These are phyloP conservation scores for Pomacea canaliculata DNA, from an alignment of 2,888 invertebrate genomes.

Conservation along the genomic window DNA sequence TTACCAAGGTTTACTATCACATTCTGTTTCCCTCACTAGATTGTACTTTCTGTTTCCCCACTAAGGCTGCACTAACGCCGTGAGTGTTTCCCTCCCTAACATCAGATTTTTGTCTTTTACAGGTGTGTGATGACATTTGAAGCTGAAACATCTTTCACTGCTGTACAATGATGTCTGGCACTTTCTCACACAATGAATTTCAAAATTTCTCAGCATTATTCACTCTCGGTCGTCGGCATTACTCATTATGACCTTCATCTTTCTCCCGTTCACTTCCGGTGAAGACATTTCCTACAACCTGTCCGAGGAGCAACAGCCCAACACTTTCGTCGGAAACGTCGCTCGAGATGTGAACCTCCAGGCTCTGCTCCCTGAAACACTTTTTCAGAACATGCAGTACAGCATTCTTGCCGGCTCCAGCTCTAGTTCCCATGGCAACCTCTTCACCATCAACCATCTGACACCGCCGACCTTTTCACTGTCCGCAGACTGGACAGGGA, in stretches of 20 bases:
- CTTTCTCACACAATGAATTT: too few species aligned
- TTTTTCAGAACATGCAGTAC: slow-evolving; percentile 44
- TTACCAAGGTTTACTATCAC: too few species aligned
- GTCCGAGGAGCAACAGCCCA: slow-evolving; percentile 24
- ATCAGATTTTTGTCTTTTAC: too few species aligned
- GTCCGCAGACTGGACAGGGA: slow-evolving; percentile 46
- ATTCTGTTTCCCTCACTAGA: too few species aligned
- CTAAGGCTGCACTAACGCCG: too few species aligned
- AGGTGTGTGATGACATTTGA: too few species aligned
- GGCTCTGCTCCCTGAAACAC: slow-evolving; percentile 35
- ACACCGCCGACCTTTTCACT: slow-evolving; percentile 44
- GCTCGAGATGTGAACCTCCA: slow-evolving; percentile 48
- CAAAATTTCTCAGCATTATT: too few species aligned
- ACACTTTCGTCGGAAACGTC: slow-evolving; percentile 49
- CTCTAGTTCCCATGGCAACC: slow-evolving; percentile 33
- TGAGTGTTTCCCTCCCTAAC: too few species aligned
- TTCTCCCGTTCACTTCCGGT: neutral
- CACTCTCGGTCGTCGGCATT: too few species aligned
- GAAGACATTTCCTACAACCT: slow-evolving; percentile 29
- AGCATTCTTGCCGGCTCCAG: slow-evolving; percentile 43
- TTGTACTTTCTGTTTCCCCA: too few species aligned
- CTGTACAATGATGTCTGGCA: too few species aligned
- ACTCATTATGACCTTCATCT: neutral
- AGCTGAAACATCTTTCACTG: too few species aligned
- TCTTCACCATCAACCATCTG: slow-evolving; percentile 47